A percentile compares a stretch with the other conserved stretches of the same genome.
Evolutionary conservation across 2,113 vertebrate genomes (phyloP).

Genomic region (Cryptoleucopteryx plumbea): DNA sequence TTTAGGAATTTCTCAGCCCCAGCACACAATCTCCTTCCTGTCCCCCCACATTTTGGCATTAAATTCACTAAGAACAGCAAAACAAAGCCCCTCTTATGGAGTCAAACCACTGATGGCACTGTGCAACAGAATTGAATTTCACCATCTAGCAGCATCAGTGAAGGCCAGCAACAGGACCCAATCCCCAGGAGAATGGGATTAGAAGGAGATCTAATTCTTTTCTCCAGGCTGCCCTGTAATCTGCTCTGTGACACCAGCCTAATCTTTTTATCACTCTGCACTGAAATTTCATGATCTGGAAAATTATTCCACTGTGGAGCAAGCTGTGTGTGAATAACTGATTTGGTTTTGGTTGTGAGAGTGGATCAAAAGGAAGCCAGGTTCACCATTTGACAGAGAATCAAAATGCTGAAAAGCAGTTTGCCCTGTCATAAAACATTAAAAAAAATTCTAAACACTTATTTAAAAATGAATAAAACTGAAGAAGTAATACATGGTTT

Average conservation of each 20-base stretch:
- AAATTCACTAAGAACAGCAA: neutral
- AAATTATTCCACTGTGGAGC: constrained; percentile 13
- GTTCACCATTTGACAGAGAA: neutral
- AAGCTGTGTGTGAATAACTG: neutral
- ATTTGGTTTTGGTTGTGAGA: neutral
- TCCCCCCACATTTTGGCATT: neutral
- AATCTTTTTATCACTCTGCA: constrained; percentile 27
- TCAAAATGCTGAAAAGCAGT: neutral
- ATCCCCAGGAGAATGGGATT: neutral
- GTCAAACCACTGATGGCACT: neutral
- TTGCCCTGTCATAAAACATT: neutral
- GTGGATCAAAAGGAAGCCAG: constrained; percentile 4
- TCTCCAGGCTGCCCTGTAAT: neutral
- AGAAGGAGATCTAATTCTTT: constrained; percentile 1
- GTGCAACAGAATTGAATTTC: neutral
- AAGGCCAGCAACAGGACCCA: neutral
- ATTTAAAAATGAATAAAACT: neutral
- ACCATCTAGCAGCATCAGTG: neutral
- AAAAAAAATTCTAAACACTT: neutral
- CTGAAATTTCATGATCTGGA: constrained; percentile 37
- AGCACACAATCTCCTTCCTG: neutral
- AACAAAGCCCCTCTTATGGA: neutral
- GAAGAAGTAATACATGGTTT: neutral
- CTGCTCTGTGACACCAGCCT: constrained; percentile 10
- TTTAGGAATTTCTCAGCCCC: neutral